Conservation (phyloP, 1,140 invertebrate genomes). For the Neelides sp. region DNA sequence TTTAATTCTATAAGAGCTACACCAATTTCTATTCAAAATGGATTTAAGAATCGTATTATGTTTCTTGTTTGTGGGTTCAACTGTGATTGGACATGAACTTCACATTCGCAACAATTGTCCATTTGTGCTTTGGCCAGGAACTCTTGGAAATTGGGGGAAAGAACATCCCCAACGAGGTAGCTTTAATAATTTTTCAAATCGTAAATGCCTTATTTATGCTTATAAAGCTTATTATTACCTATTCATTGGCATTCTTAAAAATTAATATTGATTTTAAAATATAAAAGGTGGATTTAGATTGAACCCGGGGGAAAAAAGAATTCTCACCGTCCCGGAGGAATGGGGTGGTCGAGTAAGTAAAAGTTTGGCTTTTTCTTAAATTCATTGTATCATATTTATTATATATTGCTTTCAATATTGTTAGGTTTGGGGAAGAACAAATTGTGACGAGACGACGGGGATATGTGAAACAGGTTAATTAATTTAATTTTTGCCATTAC, state of each 20-base stretch:
- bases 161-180: neutral
- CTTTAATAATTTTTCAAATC: too few relatives aligned
- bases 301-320: neutral
- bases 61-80: neutral
- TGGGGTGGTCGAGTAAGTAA: slow-evolving; percentile 6
- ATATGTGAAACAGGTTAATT: slow-evolving; percentile 1
- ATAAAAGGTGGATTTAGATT: slow-evolving; percentile 6
- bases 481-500: too few relatives aligned
- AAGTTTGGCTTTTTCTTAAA: too few relatives aligned
- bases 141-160: neutral
- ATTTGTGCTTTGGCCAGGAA: neutral
- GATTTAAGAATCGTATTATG: neutral
- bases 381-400: too few relatives aligned
- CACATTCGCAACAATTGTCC: neutral
- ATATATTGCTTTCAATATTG: too few relatives aligned
- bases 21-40: neutral
- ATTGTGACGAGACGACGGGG: neutral
- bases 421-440: slow-evolving; percentile 3
- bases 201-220: too few relatives aligned
- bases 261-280: too few relatives aligned
- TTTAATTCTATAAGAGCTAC: too few relatives aligned
- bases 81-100: neutral
- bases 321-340: neutral
- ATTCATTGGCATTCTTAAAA: too few relatives aligned
- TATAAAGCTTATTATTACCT: too few relatives aligned